A percentile compares a stretch with the other conserved stretches of the same genome.
Conservation (phyloP, 2,113 vertebrate genomes). For the Recurvirostra avosetta region DNA sequence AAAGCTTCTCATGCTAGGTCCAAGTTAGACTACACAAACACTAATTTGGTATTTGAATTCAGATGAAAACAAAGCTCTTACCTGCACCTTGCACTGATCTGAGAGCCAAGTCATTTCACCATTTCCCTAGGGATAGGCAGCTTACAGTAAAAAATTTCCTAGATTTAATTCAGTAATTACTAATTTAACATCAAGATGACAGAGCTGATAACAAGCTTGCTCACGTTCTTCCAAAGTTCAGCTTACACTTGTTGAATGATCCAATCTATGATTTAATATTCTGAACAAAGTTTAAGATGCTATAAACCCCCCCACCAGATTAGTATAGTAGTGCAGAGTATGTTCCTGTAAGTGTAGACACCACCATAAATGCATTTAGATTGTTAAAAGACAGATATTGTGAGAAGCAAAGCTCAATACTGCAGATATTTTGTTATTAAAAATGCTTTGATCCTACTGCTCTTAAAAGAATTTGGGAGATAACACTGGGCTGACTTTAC, state of each 20-base stretch:
- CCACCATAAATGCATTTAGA: background rate
- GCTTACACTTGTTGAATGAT: background rate
- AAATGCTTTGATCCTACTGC: background rate
- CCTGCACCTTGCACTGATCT: background rate
- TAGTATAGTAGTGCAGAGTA: background rate
- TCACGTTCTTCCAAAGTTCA: background rate
- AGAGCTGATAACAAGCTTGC: background rate
- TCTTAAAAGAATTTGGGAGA: background rate
- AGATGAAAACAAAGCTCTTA: background rate
- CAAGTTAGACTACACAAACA: background rate
- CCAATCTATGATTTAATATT: background rate
- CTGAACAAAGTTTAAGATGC: background rate
- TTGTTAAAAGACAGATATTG: background rate
- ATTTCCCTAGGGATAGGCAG: background rate
- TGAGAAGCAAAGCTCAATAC: background rate
- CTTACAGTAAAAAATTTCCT: background rate
- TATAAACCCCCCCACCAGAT: background rate
- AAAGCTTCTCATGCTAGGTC: background rate
- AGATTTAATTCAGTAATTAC: background rate
- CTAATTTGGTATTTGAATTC: background rate
- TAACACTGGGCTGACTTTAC: background rate
- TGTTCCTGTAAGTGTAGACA: background rate
- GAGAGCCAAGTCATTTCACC: background rate
- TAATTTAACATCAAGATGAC: background rate
- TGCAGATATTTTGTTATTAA: background rate